Evolutionary conservation across 1,140 invertebrate species (phyloP), one percentile per base, ranked within the genome.

Genomic region (Penaeus chinensis): DNA sequence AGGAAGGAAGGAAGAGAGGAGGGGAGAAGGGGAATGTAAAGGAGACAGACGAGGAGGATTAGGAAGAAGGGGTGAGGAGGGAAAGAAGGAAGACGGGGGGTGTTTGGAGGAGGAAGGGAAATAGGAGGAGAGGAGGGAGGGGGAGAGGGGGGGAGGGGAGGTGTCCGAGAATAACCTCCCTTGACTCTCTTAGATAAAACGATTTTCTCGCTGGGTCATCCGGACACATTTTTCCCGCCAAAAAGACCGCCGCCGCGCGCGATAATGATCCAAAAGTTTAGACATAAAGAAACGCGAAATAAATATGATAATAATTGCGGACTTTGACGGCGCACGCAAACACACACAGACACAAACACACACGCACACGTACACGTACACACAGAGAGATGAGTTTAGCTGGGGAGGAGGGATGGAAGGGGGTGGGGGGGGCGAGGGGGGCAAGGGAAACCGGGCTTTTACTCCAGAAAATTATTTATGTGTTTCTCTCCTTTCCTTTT

Each of bases 181-280:
- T 54, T 54, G 54, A 54, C 54, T 54, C 54, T 16, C 54, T 54
- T 54, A 54, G 54, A 54, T 54, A 54, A 54, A 54, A 54, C 54
- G 54, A 54, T 54, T 54, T 54, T 13, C 54, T 54, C 10, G 54
- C 54, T 16, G 54, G 54, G 54, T 74, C 71, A 74, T 27, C 20
- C 71, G 71, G 27, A 74, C 42, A 74, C 71, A 74, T 74, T 74
- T 74, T 74, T 37, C 18, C 71, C 27, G 42, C 71, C 71, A 54
- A 54, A 54, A 54, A 54, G 54, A 54, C 54, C 54, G 54, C 54
- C 54, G 54, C 8, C 54, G 54, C 54, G 0, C 54, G 71, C 27
- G 71, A 74, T 74, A 74, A 74, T 74, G 71, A 74, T 74, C 71
- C 71, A 74, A 74, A 54, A 74, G 71, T 74, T 74, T 74, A 74